Base-by-base conservation (phyloP, 2,113 vertebrate genomes). In the Heliornis fulica region DNA sequence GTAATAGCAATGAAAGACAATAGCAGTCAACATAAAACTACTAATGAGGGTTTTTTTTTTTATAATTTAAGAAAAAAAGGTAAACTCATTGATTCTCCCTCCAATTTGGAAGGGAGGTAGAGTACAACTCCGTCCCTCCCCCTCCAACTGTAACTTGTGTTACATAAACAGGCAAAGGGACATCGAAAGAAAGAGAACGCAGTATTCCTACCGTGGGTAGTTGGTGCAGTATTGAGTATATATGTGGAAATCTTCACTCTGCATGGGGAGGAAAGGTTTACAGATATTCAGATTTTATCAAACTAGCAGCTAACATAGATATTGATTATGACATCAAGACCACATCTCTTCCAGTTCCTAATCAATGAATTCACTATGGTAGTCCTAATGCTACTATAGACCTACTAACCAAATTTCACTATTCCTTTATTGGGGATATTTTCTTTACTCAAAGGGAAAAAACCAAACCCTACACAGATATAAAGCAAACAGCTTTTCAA, bases 221-320 rank as follows among this genome's bases (percentile, higher is more conserved):
- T 99, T 99, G 76, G 99, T 99, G 97, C 99, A 99, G 94, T 99
- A 99, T 96, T 99, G 99, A 0, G 99, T 99, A 69, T 99, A 99
- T 94, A 99, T 99, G 96, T 99, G 99, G 97, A 99, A 99, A 75
- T 99, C 99, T 98, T 99, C 99, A 97, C 99, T 99, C 99, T 99
- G 98, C 23, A 82, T 87, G 48, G 94, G n/a, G 56, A 72, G 14
- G 70, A 95, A 72, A 82, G 6, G 25, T 95, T 87, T 81, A 60
- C 43, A 83, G 22, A 90, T 13, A 81, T 66, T 92, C 16, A 93
- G 60, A 71, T 89, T 96, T 91, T 91, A 60, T 34, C 31, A 71
- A 54, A 87, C 4, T 21, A 81, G 26, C 34, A 91, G 48, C 56
- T 63, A 87, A 76, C 0, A 72, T 7, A 51, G 36, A 59, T 10